Evolutionary conservation across 1,140 invertebrate species (phyloP), one percentile per base, ranked within the genome.

Genomic region (Homalodisca vitripennis): DNA sequence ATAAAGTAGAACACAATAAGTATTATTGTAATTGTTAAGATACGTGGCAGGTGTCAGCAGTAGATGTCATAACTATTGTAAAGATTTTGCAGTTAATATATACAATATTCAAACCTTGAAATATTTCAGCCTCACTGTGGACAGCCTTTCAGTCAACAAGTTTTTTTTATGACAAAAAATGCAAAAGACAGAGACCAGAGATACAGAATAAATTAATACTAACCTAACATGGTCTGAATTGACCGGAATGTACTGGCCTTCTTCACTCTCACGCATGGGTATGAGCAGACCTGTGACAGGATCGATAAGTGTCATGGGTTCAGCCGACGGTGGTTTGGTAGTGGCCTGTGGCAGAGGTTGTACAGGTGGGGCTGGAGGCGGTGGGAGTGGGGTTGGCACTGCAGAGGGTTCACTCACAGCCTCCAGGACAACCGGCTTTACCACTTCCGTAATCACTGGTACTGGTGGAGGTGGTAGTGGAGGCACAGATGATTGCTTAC

Each of bases 211-310:
- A n/a, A 17, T 63, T 10, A 60, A 26, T 55, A 24, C 67, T 70
- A 53, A 73, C 70, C 68, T 71, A 66, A 65, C 69, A 17, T 55
- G 66, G 24, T 75, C 70, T 2, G 79, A 77, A 0, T 84, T 80
- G 1, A 89, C 81, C 13, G 88, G 87, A 64, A 89, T 84, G 74
- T 89, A 89, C 63, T 86, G 85, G 20, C 87, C 89, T 74, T 91
- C 89, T 75, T 90, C 89, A 31, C 86, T 88, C 73, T 89, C 87
- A 72, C 86, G 80, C 83, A 89, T 87, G 0, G 85, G 87, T 53
- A 87, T 89, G 46, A 92, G 79, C 72, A 89, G 81, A 12, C 90
- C 91, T 1, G 89, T 92, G 0, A 90, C 88, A 0, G 90, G 90
- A 81, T 92, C 90, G 27, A 92, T 89, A 12, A 91, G 76, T 14